Conservation (phyloP, 35 echinoderm and acorn worm species). For the Acanthaster planci region DNA sequence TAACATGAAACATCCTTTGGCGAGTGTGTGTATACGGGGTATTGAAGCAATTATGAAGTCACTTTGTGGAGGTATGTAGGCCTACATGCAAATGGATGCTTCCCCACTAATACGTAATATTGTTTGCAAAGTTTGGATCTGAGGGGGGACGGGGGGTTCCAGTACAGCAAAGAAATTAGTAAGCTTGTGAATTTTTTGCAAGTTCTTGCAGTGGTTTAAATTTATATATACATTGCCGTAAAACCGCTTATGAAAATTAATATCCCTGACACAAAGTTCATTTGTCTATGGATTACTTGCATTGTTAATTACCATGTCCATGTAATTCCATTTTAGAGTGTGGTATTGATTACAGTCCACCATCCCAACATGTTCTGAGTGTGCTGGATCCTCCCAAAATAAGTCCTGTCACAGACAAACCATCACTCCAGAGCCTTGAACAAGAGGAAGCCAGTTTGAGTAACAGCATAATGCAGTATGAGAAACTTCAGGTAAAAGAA, state of each 20-base stretch:
- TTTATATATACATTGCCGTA: neutral
- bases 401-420: neutral
- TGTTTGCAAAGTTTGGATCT: no score
- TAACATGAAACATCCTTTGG: constrained; percentile 49
- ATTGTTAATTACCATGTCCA: neutral
- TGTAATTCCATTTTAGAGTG: constrained; percentile 44
- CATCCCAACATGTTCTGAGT: constrained; percentile 61
- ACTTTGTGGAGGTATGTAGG: constrained; percentile 54
- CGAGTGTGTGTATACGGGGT: constrained; percentile 48
- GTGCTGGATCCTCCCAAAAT: constrained; percentile 42
- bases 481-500: constrained; percentile 56
- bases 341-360: constrained; percentile 70
- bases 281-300: neutral
- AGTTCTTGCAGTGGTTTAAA: neutral
- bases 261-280: neutral
- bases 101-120: no score
- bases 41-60: constrained; percentile 77
- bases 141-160: no score
- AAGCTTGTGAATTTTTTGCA: neutral
- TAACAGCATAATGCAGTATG: constrained; percentile 50
- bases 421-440: constrained; percentile 35
- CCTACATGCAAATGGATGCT: no score
- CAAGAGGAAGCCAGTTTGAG: constrained; percentile 40
- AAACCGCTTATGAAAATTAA: neutral
- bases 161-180: no score